A percentile compares a stretch with the other conserved stretches of the same genome.
phyloP scores from a whole-genome alignment of 2,113 vertebrate genomes.

The Heteronetta atricapilla region DNA sequence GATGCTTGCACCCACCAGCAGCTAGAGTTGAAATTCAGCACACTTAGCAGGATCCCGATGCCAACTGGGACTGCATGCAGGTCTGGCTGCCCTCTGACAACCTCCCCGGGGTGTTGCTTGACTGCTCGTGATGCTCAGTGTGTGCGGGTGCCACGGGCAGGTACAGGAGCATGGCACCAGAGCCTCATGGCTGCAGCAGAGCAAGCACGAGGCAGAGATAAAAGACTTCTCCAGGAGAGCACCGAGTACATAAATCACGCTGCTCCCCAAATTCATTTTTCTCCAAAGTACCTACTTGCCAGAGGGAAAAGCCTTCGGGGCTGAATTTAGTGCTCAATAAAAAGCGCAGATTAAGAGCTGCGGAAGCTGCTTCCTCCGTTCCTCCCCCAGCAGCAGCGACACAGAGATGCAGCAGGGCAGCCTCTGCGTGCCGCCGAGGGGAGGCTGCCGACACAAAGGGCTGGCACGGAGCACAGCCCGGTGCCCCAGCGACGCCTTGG shows the following conservation, averaged over 20 bases:
- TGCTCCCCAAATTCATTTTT: not conserved
- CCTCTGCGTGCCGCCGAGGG: not conserved
- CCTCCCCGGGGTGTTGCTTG: not conserved
- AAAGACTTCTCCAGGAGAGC: not conserved
- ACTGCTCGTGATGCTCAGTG: not conserved
- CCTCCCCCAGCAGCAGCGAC: not conserved
- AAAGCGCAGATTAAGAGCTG: not conserved
- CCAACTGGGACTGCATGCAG: not conserved
- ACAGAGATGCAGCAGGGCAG: not conserved
- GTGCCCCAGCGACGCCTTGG: not conserved
- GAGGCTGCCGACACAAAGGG: accelerated
- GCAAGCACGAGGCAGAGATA: not conserved
- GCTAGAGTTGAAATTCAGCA: not conserved
- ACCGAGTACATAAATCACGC: not conserved
- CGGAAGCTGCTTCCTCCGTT: not conserved
- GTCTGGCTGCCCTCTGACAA: constrained; percentile 4
- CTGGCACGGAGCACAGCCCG: not conserved
- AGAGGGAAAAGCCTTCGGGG: constrained; percentile 8
- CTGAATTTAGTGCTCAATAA: not conserved
- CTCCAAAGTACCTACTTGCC: not conserved
- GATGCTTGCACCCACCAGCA: accelerated
- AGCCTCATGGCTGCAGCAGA: not conserved
- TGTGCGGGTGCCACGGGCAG: not conserved
- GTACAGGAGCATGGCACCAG: not conserved
- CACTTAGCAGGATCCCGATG: not conserved